A percentile compares a stretch with the other conserved stretches of the same genome.
These are phyloP conservation scores for Heteromormyrus szaboi DNA, from an alignment of 2,797 vertebrate genomes.

Conservation along the genomic window DNA sequence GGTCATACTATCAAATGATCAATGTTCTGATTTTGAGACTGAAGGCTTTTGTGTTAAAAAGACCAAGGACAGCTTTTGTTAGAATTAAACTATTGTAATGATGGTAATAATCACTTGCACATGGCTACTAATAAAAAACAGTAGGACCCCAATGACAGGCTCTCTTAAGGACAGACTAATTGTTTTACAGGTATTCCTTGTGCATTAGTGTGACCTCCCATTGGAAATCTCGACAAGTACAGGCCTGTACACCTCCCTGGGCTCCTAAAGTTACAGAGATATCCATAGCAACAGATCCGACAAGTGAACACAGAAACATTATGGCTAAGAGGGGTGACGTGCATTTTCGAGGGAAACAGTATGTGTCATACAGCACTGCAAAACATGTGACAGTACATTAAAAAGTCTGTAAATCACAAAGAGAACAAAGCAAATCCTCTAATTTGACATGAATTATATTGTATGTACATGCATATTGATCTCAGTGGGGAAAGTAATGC, in stretches of 20 bases:
- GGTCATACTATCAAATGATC: neutral
- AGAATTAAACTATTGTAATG: neutral
- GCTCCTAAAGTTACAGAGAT: neutral
- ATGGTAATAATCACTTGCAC: neutral
- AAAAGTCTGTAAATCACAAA: neutral
- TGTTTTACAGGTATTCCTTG: neutral
- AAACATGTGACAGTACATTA: neutral
- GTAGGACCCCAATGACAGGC: neutral
- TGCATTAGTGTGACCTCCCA: neutral
- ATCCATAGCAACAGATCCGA: slow-evolving; percentile 7
- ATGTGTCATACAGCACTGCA: neutral
- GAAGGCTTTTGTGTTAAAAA: neutral
- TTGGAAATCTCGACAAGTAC: neutral
- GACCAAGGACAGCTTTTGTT: neutral
- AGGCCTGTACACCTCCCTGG: neutral
- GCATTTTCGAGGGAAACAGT: neutral
- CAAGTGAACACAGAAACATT: neutral
- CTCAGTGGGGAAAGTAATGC: neutral
- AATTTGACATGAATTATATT: neutral
- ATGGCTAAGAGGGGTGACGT: neutral
- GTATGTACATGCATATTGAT: neutral
- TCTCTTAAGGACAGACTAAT: neutral
- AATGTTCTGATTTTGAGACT: neutral
- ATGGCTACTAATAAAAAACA: neutral
- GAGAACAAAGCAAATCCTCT: neutral